Conservation (phyloP, 1,140 invertebrate genomes). For the Colletes latitarsis region DNA sequence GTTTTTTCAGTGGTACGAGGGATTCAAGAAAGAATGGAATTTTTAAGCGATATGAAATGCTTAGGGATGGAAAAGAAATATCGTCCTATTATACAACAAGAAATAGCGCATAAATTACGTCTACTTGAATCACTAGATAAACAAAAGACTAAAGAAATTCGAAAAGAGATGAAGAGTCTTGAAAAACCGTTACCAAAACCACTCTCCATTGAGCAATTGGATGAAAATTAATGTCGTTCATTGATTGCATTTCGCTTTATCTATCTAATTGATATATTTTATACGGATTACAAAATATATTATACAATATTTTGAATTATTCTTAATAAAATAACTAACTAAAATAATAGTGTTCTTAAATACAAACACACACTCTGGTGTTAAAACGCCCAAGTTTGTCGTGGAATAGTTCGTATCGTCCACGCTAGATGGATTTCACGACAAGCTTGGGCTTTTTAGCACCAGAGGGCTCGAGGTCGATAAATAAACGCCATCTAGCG, state of each 20-base stretch:
- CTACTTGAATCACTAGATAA: conserved; percentile 75
- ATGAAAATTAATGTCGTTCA: conserved; percentile 48
- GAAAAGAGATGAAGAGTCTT: conserved; percentile 68
- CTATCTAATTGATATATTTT: conserved; percentile 6
- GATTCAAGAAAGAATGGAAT: conserved; percentile 79
- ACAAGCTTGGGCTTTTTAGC: too few species aligned
- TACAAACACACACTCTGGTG: too few species aligned
- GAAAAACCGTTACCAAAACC: conserved; percentile 72
- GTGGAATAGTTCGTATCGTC: too few species aligned
- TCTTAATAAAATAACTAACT: neutral
- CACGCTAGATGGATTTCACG: too few species aligned
- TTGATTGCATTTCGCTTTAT: neutral
- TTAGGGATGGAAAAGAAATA: conserved; percentile 80
- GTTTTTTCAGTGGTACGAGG: conserved; percentile 73
- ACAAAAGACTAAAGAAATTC: conserved; percentile 64
- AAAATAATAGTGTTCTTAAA: neutral
- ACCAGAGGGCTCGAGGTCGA: too few species aligned
- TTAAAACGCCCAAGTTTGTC: too few species aligned
- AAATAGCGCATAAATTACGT: conserved; percentile 79
- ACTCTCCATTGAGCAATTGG: conserved; percentile 74
- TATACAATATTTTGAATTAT: neutral
- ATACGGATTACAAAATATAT: neutral
- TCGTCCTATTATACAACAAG: conserved; percentile 78
- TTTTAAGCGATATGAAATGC: conserved; percentile 79
- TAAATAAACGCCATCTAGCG: too few species aligned